Evolutionary conservation across 1,140 invertebrate species (phyloP).

Genomic region (Coptotermes formosanus): DNA sequence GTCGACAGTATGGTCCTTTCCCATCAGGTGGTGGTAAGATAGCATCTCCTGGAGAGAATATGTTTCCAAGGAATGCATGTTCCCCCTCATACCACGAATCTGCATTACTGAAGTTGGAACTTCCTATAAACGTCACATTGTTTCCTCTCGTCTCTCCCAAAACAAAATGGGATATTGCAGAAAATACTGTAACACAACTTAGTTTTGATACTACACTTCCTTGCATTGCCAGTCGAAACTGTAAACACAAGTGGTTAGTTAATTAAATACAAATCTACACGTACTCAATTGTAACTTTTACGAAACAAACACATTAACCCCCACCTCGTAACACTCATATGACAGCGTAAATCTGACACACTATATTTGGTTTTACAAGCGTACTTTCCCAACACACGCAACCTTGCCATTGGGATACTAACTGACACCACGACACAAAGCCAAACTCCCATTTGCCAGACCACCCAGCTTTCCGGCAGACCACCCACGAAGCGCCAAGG

Average conservation of each 20-base stretch:
- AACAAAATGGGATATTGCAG: not conserved
- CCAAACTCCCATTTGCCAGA: not conserved
- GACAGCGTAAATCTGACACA: not conserved
- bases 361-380: not conserved
- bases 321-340: not conserved
- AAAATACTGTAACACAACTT: not conserved
- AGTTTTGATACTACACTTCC: not conserved
- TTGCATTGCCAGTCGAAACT: constrained; percentile 4
- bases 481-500: constrained; percentile 19
- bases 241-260: not conserved
- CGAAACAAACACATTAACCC: not conserved
- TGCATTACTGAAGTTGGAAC: not conserved
- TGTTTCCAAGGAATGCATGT: not conserved
- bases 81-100: not conserved
- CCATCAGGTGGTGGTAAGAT: constrained; percentile 30
- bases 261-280: not conserved
- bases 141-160: not conserved
- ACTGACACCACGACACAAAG: not conserved
- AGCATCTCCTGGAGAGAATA: not conserved
- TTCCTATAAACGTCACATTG: not conserved
- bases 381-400: not conserved
- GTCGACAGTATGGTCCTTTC: constrained; percentile 48
- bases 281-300: no score
- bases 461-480: constrained; percentile 12
- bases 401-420: not conserved